Evolutionary conservation across 1,140 invertebrate genomes (phyloP).

Genomic region (Callitettix versicolor): DNA sequence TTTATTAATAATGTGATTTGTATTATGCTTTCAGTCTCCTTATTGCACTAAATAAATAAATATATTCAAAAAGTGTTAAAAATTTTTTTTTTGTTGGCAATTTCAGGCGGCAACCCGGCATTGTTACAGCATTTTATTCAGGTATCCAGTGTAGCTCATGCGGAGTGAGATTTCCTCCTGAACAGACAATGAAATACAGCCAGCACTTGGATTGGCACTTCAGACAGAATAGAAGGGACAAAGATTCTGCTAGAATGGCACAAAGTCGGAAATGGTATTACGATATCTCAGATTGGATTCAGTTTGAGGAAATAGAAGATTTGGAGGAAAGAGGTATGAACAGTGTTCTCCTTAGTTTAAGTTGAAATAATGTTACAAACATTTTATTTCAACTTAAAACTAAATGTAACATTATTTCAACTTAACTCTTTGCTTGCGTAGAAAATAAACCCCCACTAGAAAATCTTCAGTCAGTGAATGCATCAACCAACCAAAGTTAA

Average conservation of each 20-base stretch:
- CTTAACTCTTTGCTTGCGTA: background rate
- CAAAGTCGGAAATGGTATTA: constrained; percentile 83
- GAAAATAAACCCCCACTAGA: no score
- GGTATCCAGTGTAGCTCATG: constrained; percentile 92
- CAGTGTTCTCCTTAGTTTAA: no score
- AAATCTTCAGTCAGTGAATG: no score
- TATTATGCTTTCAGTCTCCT: no score
- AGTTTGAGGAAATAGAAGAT: constrained; percentile 90
- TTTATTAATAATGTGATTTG: no score
- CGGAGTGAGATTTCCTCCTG: constrained; percentile 77
- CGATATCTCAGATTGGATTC: constrained; percentile 81
- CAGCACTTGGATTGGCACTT: constrained; percentile 97
- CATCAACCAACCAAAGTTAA: no score
- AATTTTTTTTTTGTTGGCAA: no score
- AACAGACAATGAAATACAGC: constrained; percentile 77
- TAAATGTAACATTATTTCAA: background rate
- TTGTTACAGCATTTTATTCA: constrained; percentile 40
- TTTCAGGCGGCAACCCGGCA: constrained; percentile 32
- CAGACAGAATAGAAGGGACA: constrained; percentile 77
- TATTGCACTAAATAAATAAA: no score
- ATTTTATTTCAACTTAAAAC: no score
- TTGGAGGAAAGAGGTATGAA: constrained; percentile 71
- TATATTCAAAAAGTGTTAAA: no score
- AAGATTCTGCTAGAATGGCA: constrained; percentile 71
- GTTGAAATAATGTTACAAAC: no score